A percentile compares a stretch with the other conserved stretches of the same genome.
Evolutionary conservation across 1,140 invertebrate genomes (phyloP).

Genomic region (Drosophila nannoptera): DNA sequence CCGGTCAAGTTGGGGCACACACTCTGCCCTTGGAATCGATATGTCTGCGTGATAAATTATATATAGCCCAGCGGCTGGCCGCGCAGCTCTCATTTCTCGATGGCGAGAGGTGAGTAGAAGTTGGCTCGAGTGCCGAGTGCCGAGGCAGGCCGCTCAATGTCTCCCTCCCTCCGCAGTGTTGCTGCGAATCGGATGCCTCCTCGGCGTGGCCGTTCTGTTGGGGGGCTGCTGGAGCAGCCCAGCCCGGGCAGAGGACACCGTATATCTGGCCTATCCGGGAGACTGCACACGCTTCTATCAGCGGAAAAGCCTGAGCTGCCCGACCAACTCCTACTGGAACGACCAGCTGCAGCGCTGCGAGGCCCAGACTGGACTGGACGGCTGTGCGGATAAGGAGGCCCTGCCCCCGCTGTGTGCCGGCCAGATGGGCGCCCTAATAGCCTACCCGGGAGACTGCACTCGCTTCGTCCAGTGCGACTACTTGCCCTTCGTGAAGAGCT

Average conservation of each 20-base stretch:
- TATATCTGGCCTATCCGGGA: conserved; percentile 19
- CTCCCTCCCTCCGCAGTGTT: conserved; percentile 2
- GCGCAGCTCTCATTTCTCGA: not conserved
- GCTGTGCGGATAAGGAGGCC: not conserved
- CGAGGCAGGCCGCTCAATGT: too few relatives aligned
- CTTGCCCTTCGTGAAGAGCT: conserved; percentile 51
- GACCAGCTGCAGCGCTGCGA: conserved; percentile 31
- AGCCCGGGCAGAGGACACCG: not conserved
- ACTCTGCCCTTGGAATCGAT: not conserved
- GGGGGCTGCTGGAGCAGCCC: not conserved
- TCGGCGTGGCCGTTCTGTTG: conserved; percentile 1
- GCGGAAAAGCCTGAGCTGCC: conserved; percentile 24
- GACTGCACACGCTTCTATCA: conserved; percentile 45
- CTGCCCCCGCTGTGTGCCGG: conserved; percentile 17
- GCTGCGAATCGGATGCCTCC: not conserved
- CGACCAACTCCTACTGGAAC: conserved; percentile 38
- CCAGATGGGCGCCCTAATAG: conserved; percentile 24
- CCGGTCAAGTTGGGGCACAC: not conserved
- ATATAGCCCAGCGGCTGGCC: not conserved
- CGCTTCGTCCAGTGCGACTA: conserved; percentile 58
- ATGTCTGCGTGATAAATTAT: not conserved
- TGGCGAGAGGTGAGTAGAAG: conserved; percentile 11
- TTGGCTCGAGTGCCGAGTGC: too few relatives aligned
- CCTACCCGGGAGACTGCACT: conserved; percentile 53
- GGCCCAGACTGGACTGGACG: not conserved